These are phyloP conservation scores for Hyposoter dolosus DNA, from an alignment of 2,888 invertebrate genomes.

Conservation along the genomic window DNA sequence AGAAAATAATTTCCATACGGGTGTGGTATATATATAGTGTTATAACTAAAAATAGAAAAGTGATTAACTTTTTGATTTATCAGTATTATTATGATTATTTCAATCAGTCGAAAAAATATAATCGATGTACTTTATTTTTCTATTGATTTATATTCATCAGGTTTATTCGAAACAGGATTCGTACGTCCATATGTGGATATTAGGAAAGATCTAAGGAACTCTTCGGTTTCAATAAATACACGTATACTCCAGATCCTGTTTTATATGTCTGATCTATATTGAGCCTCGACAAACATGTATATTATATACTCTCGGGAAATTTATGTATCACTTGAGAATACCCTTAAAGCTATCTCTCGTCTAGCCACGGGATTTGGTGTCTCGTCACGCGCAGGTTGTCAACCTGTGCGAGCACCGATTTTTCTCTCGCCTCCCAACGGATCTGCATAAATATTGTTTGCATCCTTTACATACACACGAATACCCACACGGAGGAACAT, in stretches of 20 bases:
- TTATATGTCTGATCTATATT: constrained; percentile 32
- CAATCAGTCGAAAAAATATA: neutral
- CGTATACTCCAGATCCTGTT: constrained; percentile 9
- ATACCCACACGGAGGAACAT: neutral
- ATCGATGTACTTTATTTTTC: neutral
- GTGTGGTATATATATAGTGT: too few relatives aligned
- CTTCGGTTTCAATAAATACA: constrained; percentile 16
- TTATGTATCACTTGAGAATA: constrained; percentile 37
- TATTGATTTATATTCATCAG: neutral
- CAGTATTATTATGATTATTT: neutral
- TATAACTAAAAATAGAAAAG: too few relatives aligned
- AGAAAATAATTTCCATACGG: neutral
- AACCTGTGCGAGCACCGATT: constrained; percentile 39
- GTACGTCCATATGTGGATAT: neutral
- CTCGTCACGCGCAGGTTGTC: constrained; percentile 36
- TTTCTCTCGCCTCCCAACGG: constrained; percentile 1
- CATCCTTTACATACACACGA: neutral
- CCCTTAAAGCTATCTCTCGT: constrained; percentile 22
- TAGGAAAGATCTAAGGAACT: constrained; percentile 2
- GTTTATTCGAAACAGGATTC: constrained; percentile 14
- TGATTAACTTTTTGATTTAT: too few relatives aligned
- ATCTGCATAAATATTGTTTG: constrained; percentile 6
- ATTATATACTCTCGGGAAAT: constrained; percentile 28
- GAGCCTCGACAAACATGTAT: neutral
- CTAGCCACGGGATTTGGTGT: constrained; percentile 36